Conservation (phyloP, 2,797 vertebrate genomes). For the Pantherophis vulpinus region DNA sequence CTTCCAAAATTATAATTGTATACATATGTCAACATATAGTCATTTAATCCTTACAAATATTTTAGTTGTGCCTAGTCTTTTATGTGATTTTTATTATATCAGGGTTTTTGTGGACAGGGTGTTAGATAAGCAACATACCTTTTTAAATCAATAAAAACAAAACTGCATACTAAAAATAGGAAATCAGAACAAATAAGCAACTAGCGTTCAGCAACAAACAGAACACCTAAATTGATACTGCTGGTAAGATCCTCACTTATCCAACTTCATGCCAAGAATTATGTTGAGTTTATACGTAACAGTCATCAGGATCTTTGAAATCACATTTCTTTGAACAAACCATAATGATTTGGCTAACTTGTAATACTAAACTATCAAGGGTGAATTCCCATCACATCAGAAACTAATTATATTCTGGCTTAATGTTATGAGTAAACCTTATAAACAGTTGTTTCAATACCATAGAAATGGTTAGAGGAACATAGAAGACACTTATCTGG, state of each 20-base stretch:
- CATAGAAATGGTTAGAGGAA: background rate
- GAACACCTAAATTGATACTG: background rate
- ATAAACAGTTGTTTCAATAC: background rate
- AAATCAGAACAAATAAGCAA: background rate
- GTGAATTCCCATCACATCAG: background rate
- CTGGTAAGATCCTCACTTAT: background rate
- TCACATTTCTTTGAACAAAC: background rate
- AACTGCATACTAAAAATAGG: background rate
- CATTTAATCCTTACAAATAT: background rate
- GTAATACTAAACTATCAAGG: background rate
- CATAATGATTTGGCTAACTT: background rate
- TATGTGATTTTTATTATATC: background rate
- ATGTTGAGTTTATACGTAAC: background rate
- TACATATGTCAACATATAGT: background rate
- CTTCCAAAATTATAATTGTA: background rate
- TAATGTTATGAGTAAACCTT: background rate
- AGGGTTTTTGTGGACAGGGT: background rate
- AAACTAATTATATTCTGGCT: background rate
- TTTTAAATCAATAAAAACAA: background rate
- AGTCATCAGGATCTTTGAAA: background rate
- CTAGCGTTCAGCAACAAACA: background rate
- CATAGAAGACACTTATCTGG: background rate
- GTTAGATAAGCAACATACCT: background rate
- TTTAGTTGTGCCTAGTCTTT: background rate
- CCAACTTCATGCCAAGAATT: background rate